Evolutionary conservation across 2,888 invertebrate species (phyloP), one percentile per base, ranked within the genome.

Genomic region (Lithophane leautieri): DNA sequence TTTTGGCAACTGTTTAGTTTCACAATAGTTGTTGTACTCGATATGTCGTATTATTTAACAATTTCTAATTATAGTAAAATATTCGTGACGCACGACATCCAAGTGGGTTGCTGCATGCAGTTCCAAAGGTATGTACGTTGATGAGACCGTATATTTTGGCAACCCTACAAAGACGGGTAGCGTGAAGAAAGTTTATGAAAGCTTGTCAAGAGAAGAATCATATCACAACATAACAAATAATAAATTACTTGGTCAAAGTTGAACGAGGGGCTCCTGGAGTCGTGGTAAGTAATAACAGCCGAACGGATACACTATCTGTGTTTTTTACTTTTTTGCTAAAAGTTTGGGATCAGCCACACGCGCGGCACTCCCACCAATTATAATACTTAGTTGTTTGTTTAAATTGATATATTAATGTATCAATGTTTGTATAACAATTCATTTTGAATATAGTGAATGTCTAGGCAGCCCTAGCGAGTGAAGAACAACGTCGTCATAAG

Each of bases 401-500:
- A 4, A 4, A 2, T 34, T 34, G 2, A 34, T 34, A 34, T 34
- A 34, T 34, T 34, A 34, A 4, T 34, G 4, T 34, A 34, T 34
- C 34, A 2, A 34, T 34, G 28, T 25, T 44, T 25, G 25, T 44
- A 11, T 25, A 25, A 11, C 6, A 19, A 4, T 66, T 66, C 14
- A 14, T 34, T 67, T 34, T 50, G 22, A 50, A 34, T 34, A 40
- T 7, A 67, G 11, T 12, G 7, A 52, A 52, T 34, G 11, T 14
- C 14, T 44, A 42, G n/a, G 11, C 73, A 86, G n/a, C 86, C 86
- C 87, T 86, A 83, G n/a, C 34, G n/a, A 60, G 28, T 34, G 1
- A 4, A 61, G 28, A 70, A 47, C 62, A 71, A 78, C 81, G 83
- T 81, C 86, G 86, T 87, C 87, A 87, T 71, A 85, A 81, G 85